Evolutionary conservation across 2,113 vertebrate genomes (phyloP).

Genomic region (Calypte anna): DNA sequence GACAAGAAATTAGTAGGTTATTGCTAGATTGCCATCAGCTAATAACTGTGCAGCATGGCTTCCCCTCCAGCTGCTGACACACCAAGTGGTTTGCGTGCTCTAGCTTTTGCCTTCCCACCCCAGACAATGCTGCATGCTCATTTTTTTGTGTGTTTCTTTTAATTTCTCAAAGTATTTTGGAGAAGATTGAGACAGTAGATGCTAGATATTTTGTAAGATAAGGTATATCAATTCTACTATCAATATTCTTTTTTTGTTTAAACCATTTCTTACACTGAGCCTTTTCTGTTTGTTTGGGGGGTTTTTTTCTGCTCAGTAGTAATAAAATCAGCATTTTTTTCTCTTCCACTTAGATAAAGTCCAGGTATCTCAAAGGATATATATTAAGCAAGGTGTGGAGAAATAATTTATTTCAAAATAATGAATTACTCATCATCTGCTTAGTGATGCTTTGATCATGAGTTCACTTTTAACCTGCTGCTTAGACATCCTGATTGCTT

Average conservation of each 20-base stretch:
- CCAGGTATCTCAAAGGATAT: neutral
- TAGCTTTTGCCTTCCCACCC: neutral
- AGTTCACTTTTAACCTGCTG: neutral
- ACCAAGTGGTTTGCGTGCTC: neutral
- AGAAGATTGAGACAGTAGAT: neutral
- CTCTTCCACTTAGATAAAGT: neutral
- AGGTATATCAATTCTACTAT: neutral
- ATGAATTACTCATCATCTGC: neutral
- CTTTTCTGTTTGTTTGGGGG: neutral
- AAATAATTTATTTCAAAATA: neutral
- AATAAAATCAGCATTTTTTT: neutral
- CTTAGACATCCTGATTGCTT: neutral
- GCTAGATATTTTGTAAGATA: neutral
- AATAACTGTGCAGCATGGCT: neutral
- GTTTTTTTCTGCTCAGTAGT: neutral
- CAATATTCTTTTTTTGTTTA: neutral
- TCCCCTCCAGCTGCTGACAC: neutral
- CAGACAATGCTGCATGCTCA: accelerated
- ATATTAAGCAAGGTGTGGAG: neutral
- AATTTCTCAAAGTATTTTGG: neutral
- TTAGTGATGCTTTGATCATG: neutral
- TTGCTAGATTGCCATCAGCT: neutral
- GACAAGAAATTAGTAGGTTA: constrained; percentile 86
- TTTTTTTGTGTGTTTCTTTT: neutral
- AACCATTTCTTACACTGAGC: neutral